phyloP scores from a whole-genome alignment of 2,888 invertebrate species.

The Galerucella nymphaeae region DNA sequence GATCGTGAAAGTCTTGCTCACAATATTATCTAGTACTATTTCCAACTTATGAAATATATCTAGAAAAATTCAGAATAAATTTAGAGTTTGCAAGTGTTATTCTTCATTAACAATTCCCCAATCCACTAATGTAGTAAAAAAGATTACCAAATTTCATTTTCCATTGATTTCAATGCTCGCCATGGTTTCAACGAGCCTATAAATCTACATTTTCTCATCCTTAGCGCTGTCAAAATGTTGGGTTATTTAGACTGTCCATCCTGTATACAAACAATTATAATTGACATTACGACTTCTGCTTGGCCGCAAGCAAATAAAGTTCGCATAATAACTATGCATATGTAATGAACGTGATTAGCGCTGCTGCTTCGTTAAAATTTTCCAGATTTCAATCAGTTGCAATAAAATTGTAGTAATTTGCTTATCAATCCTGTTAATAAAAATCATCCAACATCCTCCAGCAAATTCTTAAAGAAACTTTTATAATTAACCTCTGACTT shows the following conservation, averaged over 20 bases:
- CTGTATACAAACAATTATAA: not conserved
- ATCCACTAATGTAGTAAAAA: no score
- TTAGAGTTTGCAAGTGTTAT: no score
- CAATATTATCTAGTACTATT: no score
- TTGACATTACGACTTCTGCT: not conserved
- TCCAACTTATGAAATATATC: no score
- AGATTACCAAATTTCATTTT: no score
- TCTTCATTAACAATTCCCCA: no score
- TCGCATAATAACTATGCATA: not conserved
- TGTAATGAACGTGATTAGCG: not conserved
- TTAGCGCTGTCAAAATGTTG: no score
- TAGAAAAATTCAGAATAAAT: no score
- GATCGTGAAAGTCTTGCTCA: no score
- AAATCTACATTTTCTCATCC: no score
- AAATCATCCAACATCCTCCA: not conserved
- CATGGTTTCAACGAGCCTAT: no score
- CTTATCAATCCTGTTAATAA: not conserved
- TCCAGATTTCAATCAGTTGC: not conserved
- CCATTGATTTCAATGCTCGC: no score
- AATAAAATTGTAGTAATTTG: not conserved
- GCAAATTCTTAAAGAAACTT: not conserved
- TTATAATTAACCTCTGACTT: not conserved
- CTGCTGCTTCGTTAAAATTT: not conserved
- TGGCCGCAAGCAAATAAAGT: not conserved
- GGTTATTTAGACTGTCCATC: not conserved